Conservation (phyloP, 2,113 vertebrate species). For the Dromaius novaehollandiae region DNA sequence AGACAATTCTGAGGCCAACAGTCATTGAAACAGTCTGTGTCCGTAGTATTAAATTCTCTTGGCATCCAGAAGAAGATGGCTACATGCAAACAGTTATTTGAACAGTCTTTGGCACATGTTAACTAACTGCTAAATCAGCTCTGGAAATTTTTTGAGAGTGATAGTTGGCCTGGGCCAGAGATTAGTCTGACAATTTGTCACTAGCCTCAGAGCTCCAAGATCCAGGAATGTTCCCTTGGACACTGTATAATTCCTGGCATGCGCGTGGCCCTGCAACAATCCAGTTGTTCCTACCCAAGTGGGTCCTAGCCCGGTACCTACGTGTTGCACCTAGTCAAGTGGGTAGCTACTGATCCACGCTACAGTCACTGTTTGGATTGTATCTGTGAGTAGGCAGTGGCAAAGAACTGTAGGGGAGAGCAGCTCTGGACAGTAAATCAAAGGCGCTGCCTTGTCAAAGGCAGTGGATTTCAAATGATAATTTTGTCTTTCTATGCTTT, state of each 20-base stretch:
- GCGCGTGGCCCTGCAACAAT: neutral
- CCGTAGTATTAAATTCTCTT: neutral
- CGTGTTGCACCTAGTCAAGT: neutral
- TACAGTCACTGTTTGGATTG: neutral
- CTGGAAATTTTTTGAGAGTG: neutral
- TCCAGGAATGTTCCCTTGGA: neutral
- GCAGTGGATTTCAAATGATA: neutral
- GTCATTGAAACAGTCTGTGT: fast-evolving
- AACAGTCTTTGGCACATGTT: neutral
- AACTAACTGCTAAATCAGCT: neutral
- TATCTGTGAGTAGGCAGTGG: fast-evolving
- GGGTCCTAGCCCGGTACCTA: neutral
- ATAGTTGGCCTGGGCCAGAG: neutral
- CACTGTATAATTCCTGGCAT: neutral
- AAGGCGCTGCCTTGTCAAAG: neutral
- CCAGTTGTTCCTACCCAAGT: neutral
- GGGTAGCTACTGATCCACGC: neutral
- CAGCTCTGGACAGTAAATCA: neutral
- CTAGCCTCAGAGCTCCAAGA: neutral
- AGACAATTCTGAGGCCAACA: neutral
- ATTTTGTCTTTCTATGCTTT: neutral
- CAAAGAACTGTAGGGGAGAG: neutral
- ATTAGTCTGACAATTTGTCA: neutral
- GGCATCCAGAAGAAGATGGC: neutral
- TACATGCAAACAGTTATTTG: neutral